These are phyloP conservation scores for Drosophila neotestacea DNA, from an alignment of 2,888 invertebrate species.

Conservation along the genomic window DNA sequence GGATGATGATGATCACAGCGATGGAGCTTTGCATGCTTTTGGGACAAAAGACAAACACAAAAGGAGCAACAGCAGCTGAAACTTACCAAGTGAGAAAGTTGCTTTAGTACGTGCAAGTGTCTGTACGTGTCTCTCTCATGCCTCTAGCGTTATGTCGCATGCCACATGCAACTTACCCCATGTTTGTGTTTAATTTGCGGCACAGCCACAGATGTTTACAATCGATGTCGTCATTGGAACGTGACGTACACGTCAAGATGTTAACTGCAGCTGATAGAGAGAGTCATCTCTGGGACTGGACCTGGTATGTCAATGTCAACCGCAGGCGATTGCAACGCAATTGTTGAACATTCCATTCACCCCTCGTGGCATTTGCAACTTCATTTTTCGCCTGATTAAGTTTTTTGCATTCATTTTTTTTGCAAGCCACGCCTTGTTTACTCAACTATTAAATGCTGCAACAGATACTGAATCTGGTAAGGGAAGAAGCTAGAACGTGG, in stretches of 20 bases:
- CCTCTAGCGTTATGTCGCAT: neutral
- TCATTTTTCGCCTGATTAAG: constrained; percentile 65
- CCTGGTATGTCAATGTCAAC: constrained; percentile 28
- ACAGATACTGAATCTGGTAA: neutral
- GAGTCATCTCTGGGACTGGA: constrained; percentile 3
- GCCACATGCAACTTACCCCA: constrained; percentile 3
- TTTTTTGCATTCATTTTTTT: constrained; percentile 63
- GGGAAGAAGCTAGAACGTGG: neutral
- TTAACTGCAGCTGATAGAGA: constrained; percentile 7
- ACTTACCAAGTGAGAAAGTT: constrained; percentile 12
- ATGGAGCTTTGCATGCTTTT: constrained; percentile 38
- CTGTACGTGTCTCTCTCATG: constrained; percentile 13
- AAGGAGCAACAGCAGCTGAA: constrained; percentile 31
- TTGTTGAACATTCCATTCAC: constrained; percentile 11
- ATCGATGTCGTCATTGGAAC: constrained; percentile 61
- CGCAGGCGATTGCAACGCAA: constrained; percentile 22
- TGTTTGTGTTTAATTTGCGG: constrained; percentile 77
- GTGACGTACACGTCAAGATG: constrained; percentile 38
- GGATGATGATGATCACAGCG: constrained; percentile 7
- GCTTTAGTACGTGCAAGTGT: constrained; percentile 19
- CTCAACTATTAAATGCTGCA: constrained; percentile 35
- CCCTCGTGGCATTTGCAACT: constrained; percentile 29
- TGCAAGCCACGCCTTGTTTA: constrained; percentile 31
- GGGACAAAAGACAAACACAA: constrained; percentile 48
- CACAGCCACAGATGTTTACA: constrained; percentile 65